Percentiles rank a stretch among this genome's conserved stretches.
These are phyloP conservation scores for Branchellion lobata DNA, from an alignment of 2,888 invertebrate species.

Conservation along the genomic window DNA sequence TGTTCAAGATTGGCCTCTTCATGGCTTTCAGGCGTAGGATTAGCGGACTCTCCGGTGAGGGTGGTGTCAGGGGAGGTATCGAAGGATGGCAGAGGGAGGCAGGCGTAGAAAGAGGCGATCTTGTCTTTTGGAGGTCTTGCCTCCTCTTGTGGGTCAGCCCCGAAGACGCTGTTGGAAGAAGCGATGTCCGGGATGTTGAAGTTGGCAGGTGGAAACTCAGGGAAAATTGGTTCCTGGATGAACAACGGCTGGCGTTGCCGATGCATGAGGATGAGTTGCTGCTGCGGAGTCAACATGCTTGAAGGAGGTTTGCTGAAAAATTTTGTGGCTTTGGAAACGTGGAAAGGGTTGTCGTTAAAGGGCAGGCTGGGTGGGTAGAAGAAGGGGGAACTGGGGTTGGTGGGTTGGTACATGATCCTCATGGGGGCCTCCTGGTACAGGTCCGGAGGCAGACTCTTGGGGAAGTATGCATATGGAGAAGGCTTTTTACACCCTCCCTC, in stretches of 20 bases:
- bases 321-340: neutral
- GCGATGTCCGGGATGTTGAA: slow-evolving; percentile 60
- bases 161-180: slow-evolving; percentile 45
- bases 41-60: slow-evolving; percentile 33
- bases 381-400: neutral
- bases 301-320: neutral
- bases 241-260: neutral
- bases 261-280: slow-evolving; percentile 21
- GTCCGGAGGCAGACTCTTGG: no score
- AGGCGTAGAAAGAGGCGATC: slow-evolving; percentile 11
- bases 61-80: neutral
- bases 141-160: slow-evolving; percentile 1
- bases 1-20: slow-evolving; percentile 43
- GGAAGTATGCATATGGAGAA: no score
- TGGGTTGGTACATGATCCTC: neutral
- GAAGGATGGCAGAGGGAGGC: slow-evolving; percentile 4
- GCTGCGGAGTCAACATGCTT: neutral
- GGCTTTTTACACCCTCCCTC: neutral
- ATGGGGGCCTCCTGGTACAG: no score
- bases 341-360: neutral
- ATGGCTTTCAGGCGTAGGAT: slow-evolving; percentile 46
- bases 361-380: neutral
- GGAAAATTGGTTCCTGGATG: slow-evolving; percentile 51
- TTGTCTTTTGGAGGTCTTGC: neutral
- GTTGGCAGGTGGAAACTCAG: slow-evolving; percentile 60